phyloP scores from a whole-genome alignment of 2,888 invertebrate genomes.

The Diloba caeruleocephala region DNA sequence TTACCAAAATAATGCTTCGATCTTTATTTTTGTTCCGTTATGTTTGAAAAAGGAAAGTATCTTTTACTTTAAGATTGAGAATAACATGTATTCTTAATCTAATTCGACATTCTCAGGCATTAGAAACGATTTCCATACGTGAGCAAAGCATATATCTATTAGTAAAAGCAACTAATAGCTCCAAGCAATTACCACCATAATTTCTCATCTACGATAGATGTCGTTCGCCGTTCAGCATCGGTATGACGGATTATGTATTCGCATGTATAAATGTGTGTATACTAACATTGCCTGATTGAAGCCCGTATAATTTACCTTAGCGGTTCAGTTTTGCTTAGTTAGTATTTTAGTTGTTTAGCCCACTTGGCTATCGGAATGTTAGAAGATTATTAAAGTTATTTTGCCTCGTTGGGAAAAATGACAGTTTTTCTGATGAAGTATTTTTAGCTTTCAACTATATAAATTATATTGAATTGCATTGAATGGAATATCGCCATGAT shows the following conservation, averaged over 20 bases:
- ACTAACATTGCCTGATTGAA: slow-evolving; percentile 38
- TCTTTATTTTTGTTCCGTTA: no score
- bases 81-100: no score
- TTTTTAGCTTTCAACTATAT: no score
- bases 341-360: neutral
- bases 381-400: no score
- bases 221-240: slow-evolving; percentile 19
- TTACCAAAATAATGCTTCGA: no score
- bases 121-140: neutral
- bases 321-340: neutral
- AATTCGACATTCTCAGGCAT: neutral
- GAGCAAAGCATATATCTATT: neutral
- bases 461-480: no score
- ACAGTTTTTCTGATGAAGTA: no score
- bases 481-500: no score
- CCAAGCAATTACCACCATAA: slow-evolving; percentile 21
- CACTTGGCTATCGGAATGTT: neutral
- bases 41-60: no score
- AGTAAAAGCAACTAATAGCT: slow-evolving; percentile 24
- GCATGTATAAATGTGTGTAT: slow-evolving; percentile 32
- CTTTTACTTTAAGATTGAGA: no score
- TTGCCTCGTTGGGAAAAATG: no score
- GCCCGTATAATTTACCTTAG: slow-evolving; percentile 1
- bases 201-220: slow-evolving; percentile 37
- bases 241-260: slow-evolving; percentile 36